Conservation (phyloP, 2,888 invertebrate species). For the Argyresthia albistria region DNA sequence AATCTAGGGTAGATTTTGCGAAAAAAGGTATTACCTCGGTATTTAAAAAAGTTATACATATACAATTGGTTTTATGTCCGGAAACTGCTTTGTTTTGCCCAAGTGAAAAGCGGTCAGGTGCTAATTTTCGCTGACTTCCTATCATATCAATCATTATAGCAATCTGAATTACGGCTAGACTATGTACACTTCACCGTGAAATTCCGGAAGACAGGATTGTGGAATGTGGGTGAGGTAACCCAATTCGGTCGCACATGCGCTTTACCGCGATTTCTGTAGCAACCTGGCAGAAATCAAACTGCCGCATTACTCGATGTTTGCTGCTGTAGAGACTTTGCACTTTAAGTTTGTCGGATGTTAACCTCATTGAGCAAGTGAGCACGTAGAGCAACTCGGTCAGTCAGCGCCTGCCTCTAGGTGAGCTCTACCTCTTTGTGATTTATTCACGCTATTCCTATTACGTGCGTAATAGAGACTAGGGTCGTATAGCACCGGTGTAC, state of each 20-base stretch:
- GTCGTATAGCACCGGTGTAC: background rate
- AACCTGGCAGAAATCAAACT: constrained; percentile 41
- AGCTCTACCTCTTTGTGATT: too few relatives aligned
- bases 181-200: constrained; percentile 47
- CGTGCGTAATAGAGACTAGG: too few relatives aligned
- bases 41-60: background rate
- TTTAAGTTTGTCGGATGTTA: constrained; percentile 44
- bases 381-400: constrained; percentile 58
- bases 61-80: too few relatives aligned
- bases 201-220: constrained; percentile 66
- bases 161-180: constrained; percentile 26
- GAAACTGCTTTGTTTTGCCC: too few relatives aligned
- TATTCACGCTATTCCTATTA: too few relatives aligned
- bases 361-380: constrained; percentile 51
- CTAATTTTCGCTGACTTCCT: background rate
- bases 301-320: constrained; percentile 22
- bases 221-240: constrained; percentile 66
- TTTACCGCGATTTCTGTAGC: constrained; percentile 50
- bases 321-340: constrained; percentile 34
- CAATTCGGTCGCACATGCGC: constrained; percentile 63
- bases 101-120: background rate
- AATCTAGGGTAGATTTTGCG: too few relatives aligned
- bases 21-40: background rate
- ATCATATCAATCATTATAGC: constrained; percentile 26
- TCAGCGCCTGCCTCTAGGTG: constrained; percentile 21